phyloP scores from a whole-genome alignment of 2,113 vertebrate genomes.

The Regulus satrapa region DNA sequence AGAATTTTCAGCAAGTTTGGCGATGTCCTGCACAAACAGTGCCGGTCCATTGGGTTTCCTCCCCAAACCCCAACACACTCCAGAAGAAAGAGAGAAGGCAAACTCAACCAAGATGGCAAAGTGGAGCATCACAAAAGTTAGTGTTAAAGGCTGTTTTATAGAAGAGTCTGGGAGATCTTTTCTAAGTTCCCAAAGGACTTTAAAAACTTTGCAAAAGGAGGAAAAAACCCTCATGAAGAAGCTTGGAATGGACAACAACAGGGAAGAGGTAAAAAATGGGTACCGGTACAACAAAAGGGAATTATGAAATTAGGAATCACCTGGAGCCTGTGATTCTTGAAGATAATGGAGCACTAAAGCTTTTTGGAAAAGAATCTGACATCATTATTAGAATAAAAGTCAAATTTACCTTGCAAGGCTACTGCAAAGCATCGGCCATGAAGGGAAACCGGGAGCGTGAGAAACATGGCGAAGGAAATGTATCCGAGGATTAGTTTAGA shows the following conservation, averaged over 20 bases:
- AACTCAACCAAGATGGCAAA: not conserved
- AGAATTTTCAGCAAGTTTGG: not conserved
- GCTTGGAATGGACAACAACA: not conserved
- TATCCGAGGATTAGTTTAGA: not conserved
- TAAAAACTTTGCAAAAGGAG: not conserved
- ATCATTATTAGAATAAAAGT: not conserved
- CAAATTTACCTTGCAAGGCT: not conserved
- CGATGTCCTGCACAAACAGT: not conserved
- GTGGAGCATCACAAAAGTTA: not conserved
- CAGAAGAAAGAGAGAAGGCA: not conserved
- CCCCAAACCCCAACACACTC: not conserved
- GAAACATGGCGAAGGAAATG: not conserved
- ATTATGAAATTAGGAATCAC: not conserved
- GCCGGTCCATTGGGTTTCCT: not conserved
- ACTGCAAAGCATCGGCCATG: rapidly evolving
- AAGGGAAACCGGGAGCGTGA: not conserved
- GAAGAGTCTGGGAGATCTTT: not conserved
- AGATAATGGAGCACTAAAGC: not conserved
- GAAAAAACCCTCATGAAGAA: too few relatives aligned
- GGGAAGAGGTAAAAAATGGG: not conserved
- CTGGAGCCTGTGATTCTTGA: not conserved
- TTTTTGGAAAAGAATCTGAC: not conserved
- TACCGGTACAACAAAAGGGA: not conserved
- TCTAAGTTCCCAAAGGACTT: not conserved
- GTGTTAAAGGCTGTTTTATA: not conserved